Conservation (phyloP, 2,888 invertebrate species). For the Lasiommata megera region DNA sequence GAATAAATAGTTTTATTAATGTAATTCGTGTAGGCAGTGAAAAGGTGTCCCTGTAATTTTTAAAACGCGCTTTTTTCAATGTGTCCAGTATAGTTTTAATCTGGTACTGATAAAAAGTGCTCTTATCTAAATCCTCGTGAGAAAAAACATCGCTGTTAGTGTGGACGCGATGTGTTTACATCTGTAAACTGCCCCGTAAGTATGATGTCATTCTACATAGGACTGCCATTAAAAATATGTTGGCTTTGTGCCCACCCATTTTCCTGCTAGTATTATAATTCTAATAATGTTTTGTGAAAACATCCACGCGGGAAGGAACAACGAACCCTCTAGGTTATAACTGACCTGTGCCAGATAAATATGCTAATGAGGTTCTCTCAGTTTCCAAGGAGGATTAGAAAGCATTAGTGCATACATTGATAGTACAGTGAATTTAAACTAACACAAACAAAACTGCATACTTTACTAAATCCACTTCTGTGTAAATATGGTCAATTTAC, state of each 20-base stretch:
- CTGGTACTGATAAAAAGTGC: constrained; percentile 21
- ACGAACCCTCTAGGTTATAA: constrained; percentile 65
- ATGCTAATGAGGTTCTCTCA: constrained; percentile 47
- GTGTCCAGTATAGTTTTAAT: constrained; percentile 29
- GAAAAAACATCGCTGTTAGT: constrained; percentile 46
- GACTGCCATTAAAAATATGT: constrained; percentile 73
- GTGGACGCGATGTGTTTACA: constrained; percentile 77
- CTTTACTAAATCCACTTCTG: neutral
- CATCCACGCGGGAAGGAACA: constrained; percentile 63
- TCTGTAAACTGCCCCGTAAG: constrained; percentile 71
- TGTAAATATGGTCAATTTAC: constrained; percentile 24
- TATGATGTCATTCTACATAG: constrained; percentile 75
- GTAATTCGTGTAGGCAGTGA: constrained; percentile 70
- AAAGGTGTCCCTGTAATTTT: constrained; percentile 63
- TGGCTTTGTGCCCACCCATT: constrained; percentile 80
- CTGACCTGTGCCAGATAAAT: constrained; percentile 54
- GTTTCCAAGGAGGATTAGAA: constrained; percentile 36
- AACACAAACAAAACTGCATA: neutral
- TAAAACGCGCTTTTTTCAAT: constrained; percentile 49
- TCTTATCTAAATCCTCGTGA: constrained; percentile 32
- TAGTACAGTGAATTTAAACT: constrained; percentile 7
- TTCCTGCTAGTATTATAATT: constrained; percentile 67
- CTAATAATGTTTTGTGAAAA: constrained; percentile 58
- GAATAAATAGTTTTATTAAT: constrained; percentile 42
- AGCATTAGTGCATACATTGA: constrained; percentile 24